A percentile compares a stretch with the other conserved stretches of the same genome.
phyloP scores from a whole-genome alignment of 1,140 invertebrate species.

The Macrocentrus cingulum region DNA sequence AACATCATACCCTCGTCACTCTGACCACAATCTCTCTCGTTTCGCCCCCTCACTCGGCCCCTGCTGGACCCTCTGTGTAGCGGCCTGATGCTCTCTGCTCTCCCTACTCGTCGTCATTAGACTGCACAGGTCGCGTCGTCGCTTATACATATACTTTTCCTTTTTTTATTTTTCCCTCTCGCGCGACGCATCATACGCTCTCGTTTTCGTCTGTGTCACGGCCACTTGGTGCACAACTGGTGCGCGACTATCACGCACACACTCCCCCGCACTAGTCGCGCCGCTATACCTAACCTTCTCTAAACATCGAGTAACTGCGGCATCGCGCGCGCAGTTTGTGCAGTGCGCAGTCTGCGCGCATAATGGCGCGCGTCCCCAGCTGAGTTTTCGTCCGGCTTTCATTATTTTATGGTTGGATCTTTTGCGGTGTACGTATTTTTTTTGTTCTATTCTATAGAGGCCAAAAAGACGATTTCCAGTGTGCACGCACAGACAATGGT shows the following conservation, averaged over 20 bases:
- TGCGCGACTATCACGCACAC: neutral
- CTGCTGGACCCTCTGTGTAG: neutral
- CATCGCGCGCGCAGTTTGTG: too few species aligned
- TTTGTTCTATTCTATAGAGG: too few species aligned
- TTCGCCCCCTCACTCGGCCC: constrained; percentile 16
- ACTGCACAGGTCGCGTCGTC: too few species aligned
- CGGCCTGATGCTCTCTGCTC: constrained; percentile 8
- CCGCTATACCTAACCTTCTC: too few species aligned
- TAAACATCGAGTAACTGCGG: too few species aligned
- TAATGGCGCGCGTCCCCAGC: neutral
- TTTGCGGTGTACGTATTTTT: too few species aligned
- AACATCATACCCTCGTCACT: constrained; percentile 59
- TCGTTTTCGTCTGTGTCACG: constrained; percentile 17
- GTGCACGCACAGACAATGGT: neutral
- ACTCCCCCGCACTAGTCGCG: too few species aligned
- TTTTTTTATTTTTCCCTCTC: neutral
- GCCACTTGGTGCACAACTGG: constrained; percentile 6
- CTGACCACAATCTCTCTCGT: constrained; percentile 39
- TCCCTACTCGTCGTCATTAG: neutral
- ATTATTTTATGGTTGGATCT: too few species aligned
- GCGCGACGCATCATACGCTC: constrained; percentile 1
- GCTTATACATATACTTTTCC: neutral
- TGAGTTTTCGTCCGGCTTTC: too few species aligned
- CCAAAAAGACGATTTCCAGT: too few species aligned
- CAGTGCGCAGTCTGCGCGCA: neutral